A percentile compares a stretch with the other conserved stretches of the same genome.
Evolutionary conservation across 2,888 invertebrate species (phyloP).

Genomic region (Daptonema setosum): DNA sequence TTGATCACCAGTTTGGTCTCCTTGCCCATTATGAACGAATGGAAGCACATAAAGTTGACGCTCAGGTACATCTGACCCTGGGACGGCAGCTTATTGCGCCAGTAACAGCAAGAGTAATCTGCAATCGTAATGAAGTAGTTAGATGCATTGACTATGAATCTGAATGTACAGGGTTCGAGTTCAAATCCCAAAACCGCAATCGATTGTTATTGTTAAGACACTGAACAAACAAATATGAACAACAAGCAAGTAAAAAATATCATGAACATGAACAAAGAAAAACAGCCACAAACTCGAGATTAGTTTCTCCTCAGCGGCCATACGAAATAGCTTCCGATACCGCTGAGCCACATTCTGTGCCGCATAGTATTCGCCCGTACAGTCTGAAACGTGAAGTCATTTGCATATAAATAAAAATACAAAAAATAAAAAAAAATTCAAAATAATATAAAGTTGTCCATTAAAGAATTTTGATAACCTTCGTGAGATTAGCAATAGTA

Average conservation of each 20-base stretch:
- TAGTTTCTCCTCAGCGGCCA: slow-evolving; percentile 77
- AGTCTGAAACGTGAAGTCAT: too few relatives aligned
- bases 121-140: slow-evolving; percentile 1
- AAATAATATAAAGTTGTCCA: too few relatives aligned
- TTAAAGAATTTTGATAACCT: too few relatives aligned
- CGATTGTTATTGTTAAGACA: background rate
- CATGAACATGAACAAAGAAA: background rate
- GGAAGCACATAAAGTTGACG: slow-evolving; percentile 80
- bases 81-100: slow-evolving; percentile 60
- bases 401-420: too few relatives aligned
- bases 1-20: slow-evolving; percentile 67
- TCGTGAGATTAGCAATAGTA: too few relatives aligned
- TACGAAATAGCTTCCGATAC: slow-evolving; percentile 65
- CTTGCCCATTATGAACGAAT: slow-evolving; percentile 72
- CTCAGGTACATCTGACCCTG: slow-evolving; percentile 95
- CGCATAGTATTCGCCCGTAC: slow-evolving; percentile 42
- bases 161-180: background rate
- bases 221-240: background rate
- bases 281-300: slow-evolving; percentile 54
- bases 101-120: slow-evolving; percentile 51
- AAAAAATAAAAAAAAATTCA: too few relatives aligned
- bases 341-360: slow-evolving; percentile 55
- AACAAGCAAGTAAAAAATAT: background rate
- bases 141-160: background rate
- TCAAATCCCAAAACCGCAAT: background rate